Base-by-base conservation (phyloP, 2,113 vertebrate genomes). In the Empidonax alnorum region DNA sequence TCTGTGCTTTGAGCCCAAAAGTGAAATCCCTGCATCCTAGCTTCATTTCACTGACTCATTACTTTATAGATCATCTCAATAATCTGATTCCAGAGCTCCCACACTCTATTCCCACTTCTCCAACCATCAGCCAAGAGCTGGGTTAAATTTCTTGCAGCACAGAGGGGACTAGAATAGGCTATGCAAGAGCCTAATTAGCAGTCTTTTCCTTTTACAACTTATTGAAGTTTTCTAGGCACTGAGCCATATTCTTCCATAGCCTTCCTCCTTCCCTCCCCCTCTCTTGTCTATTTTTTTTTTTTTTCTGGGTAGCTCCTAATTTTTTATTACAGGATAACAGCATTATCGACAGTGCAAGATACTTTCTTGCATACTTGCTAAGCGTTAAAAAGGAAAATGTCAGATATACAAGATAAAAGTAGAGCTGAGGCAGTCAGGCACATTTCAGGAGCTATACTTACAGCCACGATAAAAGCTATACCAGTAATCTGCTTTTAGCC, bases 171-270 rank as follows among this genome's bases (percentile, higher is more conserved):
- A 83, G 86, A 93, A 95, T 94, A 92, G 78, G 84, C 94, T 95
- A 58, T 0, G 9, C 77, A 93, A 95, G 84, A 91, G 78, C 87
- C 95, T 97, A 96, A 97, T 97, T 97, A 97, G 80, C 79, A 94
- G 55, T 89, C 92, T 96, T 96, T 96, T 93, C 86, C 83, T 83
- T 94, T 91, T 96, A 92, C 90, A 96, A 53, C 89, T 92, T 96
- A 97, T 89, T 97, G 96, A 97, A 93, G 90, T 95, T 97, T 97
- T 97, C 97, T 96, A 96, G 97, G 97, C 96, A 96, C 71, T 0
- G 2, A 96, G 96, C 97, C 96, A 97, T 95, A 47, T 84, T 92
- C 74, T 86, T 90, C 90, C 93, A 93, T 46, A 93, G 90, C 68
- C 33, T 88, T 90, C 72, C 78, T 89, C 53, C 39, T 93, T 92